These are phyloP conservation scores for Cydia amplana DNA, from an alignment of 1,140 invertebrate species.

Conservation along the genomic window DNA sequence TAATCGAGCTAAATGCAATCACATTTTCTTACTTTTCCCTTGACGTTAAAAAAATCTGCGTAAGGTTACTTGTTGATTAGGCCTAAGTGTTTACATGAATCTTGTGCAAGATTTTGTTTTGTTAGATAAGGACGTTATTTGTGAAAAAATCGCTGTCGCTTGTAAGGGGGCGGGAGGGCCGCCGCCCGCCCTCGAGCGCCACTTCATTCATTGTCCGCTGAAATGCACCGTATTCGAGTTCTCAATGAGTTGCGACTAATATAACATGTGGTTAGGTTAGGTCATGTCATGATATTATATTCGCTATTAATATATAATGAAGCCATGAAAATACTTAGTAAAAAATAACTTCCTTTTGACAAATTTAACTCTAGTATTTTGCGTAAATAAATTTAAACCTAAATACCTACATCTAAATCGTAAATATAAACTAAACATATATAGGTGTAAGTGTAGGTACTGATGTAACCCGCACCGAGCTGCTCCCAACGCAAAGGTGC, in stretches of 20 bases:
- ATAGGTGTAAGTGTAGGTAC: too few relatives aligned
- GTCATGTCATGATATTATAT: background rate
- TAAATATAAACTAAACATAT: too few relatives aligned
- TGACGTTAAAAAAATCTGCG: background rate
- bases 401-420: too few relatives aligned
- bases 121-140: background rate
- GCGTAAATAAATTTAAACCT: too few relatives aligned
- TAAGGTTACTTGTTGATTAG: background rate
- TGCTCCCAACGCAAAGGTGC: too few relatives aligned
- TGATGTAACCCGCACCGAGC: too few relatives aligned
- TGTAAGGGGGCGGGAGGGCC: conserved; percentile 27
- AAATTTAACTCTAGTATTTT: too few relatives aligned
- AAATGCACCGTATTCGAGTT: conserved; percentile 47
- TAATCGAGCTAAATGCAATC: background rate
- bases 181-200: conserved; percentile 52
- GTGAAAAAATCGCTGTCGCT: conserved; percentile 27
- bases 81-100: background rate
- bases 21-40: background rate
- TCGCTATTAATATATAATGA: background rate
- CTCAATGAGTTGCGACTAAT: conserved; percentile 21
- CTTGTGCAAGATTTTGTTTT: background rate
- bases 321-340: too few relatives aligned
- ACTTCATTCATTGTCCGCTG: conserved; percentile 71
- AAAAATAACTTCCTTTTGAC: too few relatives aligned
- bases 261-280: background rate